Base-by-base conservation (phyloP, 2,888 invertebrate genomes). In the Lomographa bimaculata region DNA sequence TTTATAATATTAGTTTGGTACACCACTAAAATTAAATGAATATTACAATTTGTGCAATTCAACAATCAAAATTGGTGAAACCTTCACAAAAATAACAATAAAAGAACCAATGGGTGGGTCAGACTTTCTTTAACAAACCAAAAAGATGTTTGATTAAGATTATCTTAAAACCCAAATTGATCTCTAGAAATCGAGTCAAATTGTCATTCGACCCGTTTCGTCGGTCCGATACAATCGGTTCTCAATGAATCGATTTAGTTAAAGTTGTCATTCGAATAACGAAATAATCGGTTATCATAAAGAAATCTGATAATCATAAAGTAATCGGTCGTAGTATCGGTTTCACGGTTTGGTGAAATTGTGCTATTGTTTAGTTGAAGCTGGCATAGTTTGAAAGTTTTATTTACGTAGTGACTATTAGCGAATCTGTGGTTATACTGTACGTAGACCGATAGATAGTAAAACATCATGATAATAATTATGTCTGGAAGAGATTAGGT, bases 311-410 rank as follows among this genome's bases (percentile, higher is more conserved):
- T 14, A 14, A 14, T 14, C 14, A 14, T 2, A 14, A 14, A 14
- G 2, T 70, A 70, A 76, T 77, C 76, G 66, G 59, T 64, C 68
- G 69, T 73, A 64, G 64, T 66, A 72, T 75, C 77, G 57, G 71
- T 71, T 79, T 77, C 78, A 78, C 71, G 75, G 68, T 69, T 75
- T 64, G 50, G 62, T 50, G 47, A 54, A 49, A 50, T 46, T 38
- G 32, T 27, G 8, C 33, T 25, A 53, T 54, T 54, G 54, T 54
- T 44, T 47, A n/a, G n/a, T n/a, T n/a, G n/a, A n/a, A n/a, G n/a
- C n/a, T n/a, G n/a, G n/a, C n/a, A n/a, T n/a, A n/a, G n/a, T n/a
- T n/a, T n/a, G n/a, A n/a, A n/a, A n/a, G n/a, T n/a, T n/a, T n/a
- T n/a, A n/a, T n/a, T n/a, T n/a, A n/a, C n/a, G n/a, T n/a, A n/a